Base-by-base conservation (phyloP, 2,797 vertebrate species). In the Coranthus polyacanthus region DNA sequence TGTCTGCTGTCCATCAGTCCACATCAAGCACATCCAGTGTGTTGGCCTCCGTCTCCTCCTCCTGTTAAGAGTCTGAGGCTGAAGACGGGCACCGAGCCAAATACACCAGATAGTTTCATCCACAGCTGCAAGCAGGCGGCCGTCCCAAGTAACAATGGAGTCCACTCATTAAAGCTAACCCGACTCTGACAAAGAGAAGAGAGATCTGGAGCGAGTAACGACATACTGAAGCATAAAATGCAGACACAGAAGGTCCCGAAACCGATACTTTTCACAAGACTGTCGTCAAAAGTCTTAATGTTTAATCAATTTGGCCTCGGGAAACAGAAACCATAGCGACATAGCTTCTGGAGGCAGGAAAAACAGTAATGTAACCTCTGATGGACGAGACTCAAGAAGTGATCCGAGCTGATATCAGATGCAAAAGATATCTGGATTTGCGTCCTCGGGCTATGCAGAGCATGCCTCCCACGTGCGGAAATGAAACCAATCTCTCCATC, bases 121-220 rank as follows among this genome's bases (percentile, higher is more conserved):
- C 89, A 94, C 93, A 93, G 90, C 93, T 94, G 93, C 86, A 88
- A 86, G 86, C 90, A 92, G 89, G 79, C 86, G 74, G 87, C 77
- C 38, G 66, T 44, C 63, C 59, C 59, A 12, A 78, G 67, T 75
- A 93, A 93, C 93, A 95, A 91, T 90, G 86, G 70, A 87, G 80
- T 81, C 81, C 88, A 90, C 88, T 92, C 82, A 92, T 91, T 85
- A 90, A 93, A 90, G 83, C 66, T 49, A 61, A 66, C 66, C 81
- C 56, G 20, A 72, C 74, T 76, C 82, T 54, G 54, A 80, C 78
- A 79, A 68, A 82, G 72, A 77, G 53, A 66, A 39, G 54, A 52
- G 53, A 32, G 46, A 43, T 42, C 3, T 15, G 16, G 41, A 34
- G 58, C 2, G 22, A 21, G n/a, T 22, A 29, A 43, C 64, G 74